Evolutionary conservation across 2,797 vertebrate genomes (phyloP).

Genomic region (Erethizon dorsatum): DNA sequence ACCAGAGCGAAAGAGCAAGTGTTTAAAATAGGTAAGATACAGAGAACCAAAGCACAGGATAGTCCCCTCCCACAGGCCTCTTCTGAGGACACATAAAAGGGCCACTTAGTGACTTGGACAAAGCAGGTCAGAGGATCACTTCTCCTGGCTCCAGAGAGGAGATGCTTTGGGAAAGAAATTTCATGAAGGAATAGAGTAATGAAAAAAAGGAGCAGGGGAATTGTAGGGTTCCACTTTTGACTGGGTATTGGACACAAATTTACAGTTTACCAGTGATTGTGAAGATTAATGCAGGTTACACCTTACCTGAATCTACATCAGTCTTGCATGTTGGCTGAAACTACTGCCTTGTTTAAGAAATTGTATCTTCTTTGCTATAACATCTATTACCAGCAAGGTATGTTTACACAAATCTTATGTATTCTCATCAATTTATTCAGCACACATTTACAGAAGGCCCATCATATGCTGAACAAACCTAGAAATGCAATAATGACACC

Average conservation of each 20-base stretch:
- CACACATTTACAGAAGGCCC: background rate
- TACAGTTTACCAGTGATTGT: background rate
- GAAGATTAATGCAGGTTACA: background rate
- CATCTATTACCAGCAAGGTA: background rate
- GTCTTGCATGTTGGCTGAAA: background rate
- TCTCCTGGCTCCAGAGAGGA: background rate
- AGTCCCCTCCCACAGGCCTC: background rate
- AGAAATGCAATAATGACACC: background rate
- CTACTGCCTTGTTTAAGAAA: background rate
- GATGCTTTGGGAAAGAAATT: background rate
- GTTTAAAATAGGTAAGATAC: background rate
- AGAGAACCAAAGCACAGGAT: background rate
- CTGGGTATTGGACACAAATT: background rate
- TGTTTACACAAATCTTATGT: background rate
- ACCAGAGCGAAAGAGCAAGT: background rate
- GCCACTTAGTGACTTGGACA: background rate
- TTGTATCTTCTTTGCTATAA: background rate
- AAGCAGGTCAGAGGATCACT: background rate
- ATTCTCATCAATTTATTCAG: background rate
- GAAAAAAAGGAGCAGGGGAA: background rate
- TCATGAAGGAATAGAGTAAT: background rate
- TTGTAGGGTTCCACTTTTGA: background rate
- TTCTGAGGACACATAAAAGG: background rate
- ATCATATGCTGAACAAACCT: background rate
- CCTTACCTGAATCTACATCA: background rate